phyloP scores from a whole-genome alignment of 1,140 invertebrate species.

The Dufourea novaeangliae region DNA sequence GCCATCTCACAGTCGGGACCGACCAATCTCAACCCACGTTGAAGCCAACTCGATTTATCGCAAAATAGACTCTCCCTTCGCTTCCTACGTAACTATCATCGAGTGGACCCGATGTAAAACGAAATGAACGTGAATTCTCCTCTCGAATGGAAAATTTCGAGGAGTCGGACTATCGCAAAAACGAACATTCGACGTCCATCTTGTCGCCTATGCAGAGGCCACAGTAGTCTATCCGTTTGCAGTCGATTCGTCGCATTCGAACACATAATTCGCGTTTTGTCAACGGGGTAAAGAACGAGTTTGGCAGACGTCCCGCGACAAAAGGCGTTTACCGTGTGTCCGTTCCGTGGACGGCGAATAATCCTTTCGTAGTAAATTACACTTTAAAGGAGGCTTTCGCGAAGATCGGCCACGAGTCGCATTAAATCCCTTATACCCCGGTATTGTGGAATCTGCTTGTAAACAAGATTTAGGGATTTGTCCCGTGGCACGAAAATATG shows the following conservation, averaged over 20 bases:
- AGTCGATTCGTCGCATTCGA: conserved; percentile 1
- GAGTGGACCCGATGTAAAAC: conserved; percentile 4
- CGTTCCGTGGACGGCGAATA: conserved; percentile 60
- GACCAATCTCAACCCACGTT: conserved; percentile 55
- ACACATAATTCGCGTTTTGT: conserved; percentile 66
- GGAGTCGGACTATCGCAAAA: too few relatives aligned
- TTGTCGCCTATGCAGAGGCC: neutral
- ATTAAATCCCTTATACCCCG: conserved; percentile 69
- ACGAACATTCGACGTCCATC: neutral
- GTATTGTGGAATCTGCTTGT: conserved; percentile 76
- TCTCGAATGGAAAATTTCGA: too few relatives aligned
- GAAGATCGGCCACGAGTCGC: conserved; percentile 61
- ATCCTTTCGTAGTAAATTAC: conserved; percentile 77
- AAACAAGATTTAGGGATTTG: conserved; percentile 79
- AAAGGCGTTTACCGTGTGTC: conserved; percentile 50
- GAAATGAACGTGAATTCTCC: too few relatives aligned
- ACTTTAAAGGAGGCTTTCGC: conserved; percentile 70
- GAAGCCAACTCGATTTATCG: conserved; percentile 52
- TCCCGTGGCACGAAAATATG: conserved; percentile 69
- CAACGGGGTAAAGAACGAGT: conserved; percentile 62
- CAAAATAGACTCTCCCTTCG: conserved; percentile 54
- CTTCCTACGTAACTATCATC: conserved; percentile 16
- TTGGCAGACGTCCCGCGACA: conserved; percentile 63
- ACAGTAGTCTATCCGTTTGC: neutral
- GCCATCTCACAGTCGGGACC: conserved; percentile 49